Base-by-base conservation (phyloP, 53 echinoderm and acorn worm genomes). In the Echinometra lucunter region DNA sequence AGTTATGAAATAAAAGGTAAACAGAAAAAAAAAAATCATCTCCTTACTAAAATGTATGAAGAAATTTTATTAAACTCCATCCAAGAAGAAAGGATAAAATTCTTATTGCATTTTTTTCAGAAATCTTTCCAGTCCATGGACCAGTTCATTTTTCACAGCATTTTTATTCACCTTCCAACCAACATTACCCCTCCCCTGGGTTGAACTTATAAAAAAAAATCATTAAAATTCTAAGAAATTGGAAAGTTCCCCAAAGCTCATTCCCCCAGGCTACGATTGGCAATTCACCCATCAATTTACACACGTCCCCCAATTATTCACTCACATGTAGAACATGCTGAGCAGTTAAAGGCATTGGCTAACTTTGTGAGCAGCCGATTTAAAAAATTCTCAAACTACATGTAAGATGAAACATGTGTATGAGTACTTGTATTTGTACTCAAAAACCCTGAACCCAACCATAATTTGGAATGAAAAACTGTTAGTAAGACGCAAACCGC, bases 291-390 rank as follows among this genome's bases (percentile, higher is more conserved):
- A 57, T 89, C 89, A 89, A 57, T 45, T 89, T 38, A 63, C 89
- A 89, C 89, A 89, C 60, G 18, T 57, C 60, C 9, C 40, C 89
- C 89, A 89, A 89, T 89, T 58, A 89, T 37, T 89, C 89, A 89
- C 58, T 89, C 89, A 89, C 89, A 89, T 85, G 85, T 85, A 11
- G 85, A 49, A 49, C 85, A 45, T 28, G 85, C 85, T 85, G 85
- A 9, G n/a, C 11, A 5, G 12, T 85, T 85, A n/a, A n/a, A n/a
- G n/a, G n/a, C n/a, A n/a, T n/a, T n/a, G n/a, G n/a, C n/a, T n/a
- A n/a, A n/a, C n/a, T n/a, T n/a, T n/a, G n/a, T n/a, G n/a, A n/a
- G n/a, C n/a, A n/a, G n/a, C n/a, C n/a, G n/a, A n/a, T n/a, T n/a
- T n/a, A n/a, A n/a, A n/a, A n/a, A n/a, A n/a, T n/a, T n/a, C n/a